Evolutionary conservation across 2,797 vertebrate genomes (phyloP).

Genomic region (Avahi laniger): DNA sequence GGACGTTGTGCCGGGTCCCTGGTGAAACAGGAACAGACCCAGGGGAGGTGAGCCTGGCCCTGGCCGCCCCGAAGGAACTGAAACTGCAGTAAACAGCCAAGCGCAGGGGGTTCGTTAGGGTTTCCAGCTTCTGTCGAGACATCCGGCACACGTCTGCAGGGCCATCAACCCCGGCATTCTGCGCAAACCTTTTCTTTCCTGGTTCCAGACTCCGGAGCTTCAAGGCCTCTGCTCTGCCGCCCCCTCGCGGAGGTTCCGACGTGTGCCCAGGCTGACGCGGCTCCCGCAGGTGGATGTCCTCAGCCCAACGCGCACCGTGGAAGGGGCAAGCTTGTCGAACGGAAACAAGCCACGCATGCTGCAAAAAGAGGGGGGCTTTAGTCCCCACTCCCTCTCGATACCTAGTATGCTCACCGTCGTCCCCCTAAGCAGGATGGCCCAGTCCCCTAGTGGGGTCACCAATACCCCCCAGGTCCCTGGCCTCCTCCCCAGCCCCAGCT

Average conservation of each 20-base stretch:
- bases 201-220: rapidly evolving
- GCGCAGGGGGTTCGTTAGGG: not conserved
- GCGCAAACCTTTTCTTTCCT: not conserved
- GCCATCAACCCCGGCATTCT: not conserved
- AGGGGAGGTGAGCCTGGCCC: not conserved
- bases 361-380: rapidly evolving
- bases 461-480: not conserved
- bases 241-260: not conserved
- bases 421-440: not conserved
- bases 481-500: not conserved
- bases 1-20: not conserved
- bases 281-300: not conserved
- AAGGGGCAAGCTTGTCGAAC: rapidly evolving
- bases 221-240: not conserved
- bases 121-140: not conserved
- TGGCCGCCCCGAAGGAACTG: not conserved
- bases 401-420: too few relatives aligned
- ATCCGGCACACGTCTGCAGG: not conserved
- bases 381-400: not conserved
- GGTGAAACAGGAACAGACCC: rapidly evolving
- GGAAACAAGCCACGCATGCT: not conserved
- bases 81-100: not conserved
- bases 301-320: not conserved
- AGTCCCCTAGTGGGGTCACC: not conserved
- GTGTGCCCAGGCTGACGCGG: not conserved